Base-by-base conservation (phyloP, 1,140 invertebrate species). In the Psix sp. region DNA sequence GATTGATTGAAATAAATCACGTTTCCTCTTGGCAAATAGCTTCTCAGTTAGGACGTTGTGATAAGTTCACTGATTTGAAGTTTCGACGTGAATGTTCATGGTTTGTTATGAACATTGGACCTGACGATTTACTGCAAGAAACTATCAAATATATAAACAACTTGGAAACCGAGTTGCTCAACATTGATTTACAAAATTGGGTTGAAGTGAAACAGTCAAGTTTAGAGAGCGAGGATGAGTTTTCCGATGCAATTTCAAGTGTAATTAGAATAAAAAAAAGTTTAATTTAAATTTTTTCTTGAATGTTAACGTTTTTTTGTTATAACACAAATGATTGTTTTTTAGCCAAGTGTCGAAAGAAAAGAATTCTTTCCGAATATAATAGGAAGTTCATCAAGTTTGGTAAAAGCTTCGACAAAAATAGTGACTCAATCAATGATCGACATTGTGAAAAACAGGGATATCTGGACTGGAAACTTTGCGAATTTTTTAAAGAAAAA, bases 21-120 rank as follows among this genome's bases (percentile, higher is more conserved):
- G 74, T 87, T 48, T 76, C 84, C 15, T 87, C 88, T 9, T 92
- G 91, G 91, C 82, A 83, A 74, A 82, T 88, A 18, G 89, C 87
- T 51, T 81, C 88, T 20, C 79, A 86, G 54, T 80, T 92, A 15
- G 90, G 88, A 13, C 80, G 82, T 39, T 85, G 84, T 67, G 82
- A 87, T 42, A 79, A 87, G 39, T 91, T 88, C 76, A 49, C 77
- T 15, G 86, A 91, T 77, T 81, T 90, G n/a, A 65, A 81, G 71
- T 83, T 88, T 57, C 88, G 87, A 74, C 84, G 84, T 70, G 80
- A 78, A 14, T 84, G 90, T 66, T 77, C 91, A 48, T 88, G 87
- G 60, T 91, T 90, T 82, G 87, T 88, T 2, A 76, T 91, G 56
- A 88, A 87, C 40, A 85, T 90, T 73, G 91, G 90, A 67, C 82